These are phyloP conservation scores for Myiopsitta monachus DNA, from an alignment of 2,113 vertebrate genomes.

Conservation along the genomic window DNA sequence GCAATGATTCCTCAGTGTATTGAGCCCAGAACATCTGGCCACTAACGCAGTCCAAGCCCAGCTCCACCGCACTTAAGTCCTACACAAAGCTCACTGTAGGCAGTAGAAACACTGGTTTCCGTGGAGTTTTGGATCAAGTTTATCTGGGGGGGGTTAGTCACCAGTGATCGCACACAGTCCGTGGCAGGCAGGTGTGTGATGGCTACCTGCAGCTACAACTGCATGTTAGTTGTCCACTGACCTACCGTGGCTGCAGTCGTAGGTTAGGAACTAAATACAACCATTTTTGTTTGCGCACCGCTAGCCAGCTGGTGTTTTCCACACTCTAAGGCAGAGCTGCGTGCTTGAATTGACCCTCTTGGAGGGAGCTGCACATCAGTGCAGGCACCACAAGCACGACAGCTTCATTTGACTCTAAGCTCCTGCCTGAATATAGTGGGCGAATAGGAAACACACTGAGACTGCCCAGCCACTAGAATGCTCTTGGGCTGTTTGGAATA, in stretches of 20 bases:
- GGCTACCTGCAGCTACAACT: background rate
- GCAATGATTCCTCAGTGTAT: rapidly evolving
- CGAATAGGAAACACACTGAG: background rate
- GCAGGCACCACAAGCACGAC: rapidly evolving
- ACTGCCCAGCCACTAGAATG: background rate
- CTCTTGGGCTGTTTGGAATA: background rate
- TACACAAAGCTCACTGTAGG: background rate
- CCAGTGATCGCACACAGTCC: background rate
- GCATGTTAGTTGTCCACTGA: rapidly evolving
- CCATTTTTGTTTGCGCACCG: background rate
- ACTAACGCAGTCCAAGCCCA: background rate
- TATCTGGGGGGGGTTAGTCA: background rate
- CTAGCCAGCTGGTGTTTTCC: background rate
- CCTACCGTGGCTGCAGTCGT: background rate
- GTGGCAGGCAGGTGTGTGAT: background rate
- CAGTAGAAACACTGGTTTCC: background rate
- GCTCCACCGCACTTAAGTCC: rapidly evolving
- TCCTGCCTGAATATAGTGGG: background rate
- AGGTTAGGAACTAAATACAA: background rate
- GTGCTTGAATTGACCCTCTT: background rate
- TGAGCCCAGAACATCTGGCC: background rate
- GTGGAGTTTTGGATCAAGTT: background rate
- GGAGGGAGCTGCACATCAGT: background rate
- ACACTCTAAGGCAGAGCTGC: rapidly evolving
- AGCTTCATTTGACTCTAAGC: background rate